Base-by-base conservation (phyloP, 2,797 vertebrate species). In the Lacerta viridis region DNA sequence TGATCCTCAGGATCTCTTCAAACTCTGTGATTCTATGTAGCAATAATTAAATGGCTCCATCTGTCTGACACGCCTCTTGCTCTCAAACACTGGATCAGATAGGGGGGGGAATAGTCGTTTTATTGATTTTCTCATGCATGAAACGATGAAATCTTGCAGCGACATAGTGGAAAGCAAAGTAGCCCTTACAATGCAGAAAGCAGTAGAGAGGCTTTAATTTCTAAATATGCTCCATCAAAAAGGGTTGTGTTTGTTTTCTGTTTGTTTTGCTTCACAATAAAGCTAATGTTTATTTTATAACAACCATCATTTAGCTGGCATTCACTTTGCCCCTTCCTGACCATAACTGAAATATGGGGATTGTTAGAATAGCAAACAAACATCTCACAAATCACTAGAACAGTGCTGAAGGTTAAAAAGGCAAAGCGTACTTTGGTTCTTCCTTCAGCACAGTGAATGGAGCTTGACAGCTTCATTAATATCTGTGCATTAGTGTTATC, bases 391-490 rank as follows among this genome's bases (percentile, higher is more conserved):
- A 92, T 80, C 39, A 81, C 13, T 81, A n/a, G 13, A 66, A 76
- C 69, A 83, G 5, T 81, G 41, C 4, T 89, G 75, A 93, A 95
- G 85, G 80, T 72, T 87, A 90, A 93, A 92, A 0, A n/a, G 78
- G 86, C 75, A 80, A 2, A 17, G 36, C 1, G 13, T 15, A 66
- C 29, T 79, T 83, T 77, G 85, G 80, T 77, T 86, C 36, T 59
- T 50, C 6, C n/a, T 81, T 80, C 55, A 50, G 29, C 1, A 36
- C 11, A 61, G n/a, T 74, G 91, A 91, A 82, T 20, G 71, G 66
- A 85, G 5, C 23, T 72, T 88, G 86, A 90, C 77, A 89, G n/a
- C 39, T 80, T 87, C 64, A 84, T 86, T 89, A 91, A 80, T 29
- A 82, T 11, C 69, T 78, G 1, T 78, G 46, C 69, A 88, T 61